phyloP scores from a whole-genome alignment of 2,797 vertebrate genomes.

The Acridotheres tristis region DNA sequence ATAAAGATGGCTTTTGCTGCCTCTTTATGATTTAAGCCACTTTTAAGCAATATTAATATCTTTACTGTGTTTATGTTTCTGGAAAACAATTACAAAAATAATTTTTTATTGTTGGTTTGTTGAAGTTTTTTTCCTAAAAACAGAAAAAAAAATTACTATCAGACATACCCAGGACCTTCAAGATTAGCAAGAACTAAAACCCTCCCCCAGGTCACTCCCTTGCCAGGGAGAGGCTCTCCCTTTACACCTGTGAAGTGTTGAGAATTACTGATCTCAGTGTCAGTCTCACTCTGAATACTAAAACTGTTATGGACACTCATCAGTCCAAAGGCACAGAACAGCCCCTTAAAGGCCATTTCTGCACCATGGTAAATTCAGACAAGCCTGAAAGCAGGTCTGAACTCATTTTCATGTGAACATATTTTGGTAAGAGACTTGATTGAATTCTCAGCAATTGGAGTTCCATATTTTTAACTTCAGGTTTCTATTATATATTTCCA shows the following conservation, averaged over 20 bases:
- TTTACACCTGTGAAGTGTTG: background rate
- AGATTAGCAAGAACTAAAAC: background rate
- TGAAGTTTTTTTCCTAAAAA: background rate
- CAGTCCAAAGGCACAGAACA: background rate
- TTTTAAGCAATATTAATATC: background rate
- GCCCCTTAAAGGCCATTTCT: background rate
- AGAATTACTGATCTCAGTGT: background rate
- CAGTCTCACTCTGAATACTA: background rate
- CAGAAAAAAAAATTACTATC: too few species aligned
- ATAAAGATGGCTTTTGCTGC: background rate
- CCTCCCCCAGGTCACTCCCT: background rate
- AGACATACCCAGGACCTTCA: background rate
- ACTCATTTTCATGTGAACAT: background rate
- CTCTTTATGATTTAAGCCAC: background rate
- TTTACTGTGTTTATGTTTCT: background rate
- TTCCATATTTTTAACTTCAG: background rate
- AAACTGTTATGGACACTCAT: rapidly evolving
- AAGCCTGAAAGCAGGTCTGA: background rate
- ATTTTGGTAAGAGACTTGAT: background rate
- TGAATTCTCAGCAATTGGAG: background rate
- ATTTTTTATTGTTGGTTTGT: background rate
- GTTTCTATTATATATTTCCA: background rate
- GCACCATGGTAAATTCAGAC: background rate
- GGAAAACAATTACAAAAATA: background rate
- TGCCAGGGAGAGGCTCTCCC: background rate